Conservation (phyloP, 1,140 invertebrate genomes). For the Macrosteles quadrilineatus region DNA sequence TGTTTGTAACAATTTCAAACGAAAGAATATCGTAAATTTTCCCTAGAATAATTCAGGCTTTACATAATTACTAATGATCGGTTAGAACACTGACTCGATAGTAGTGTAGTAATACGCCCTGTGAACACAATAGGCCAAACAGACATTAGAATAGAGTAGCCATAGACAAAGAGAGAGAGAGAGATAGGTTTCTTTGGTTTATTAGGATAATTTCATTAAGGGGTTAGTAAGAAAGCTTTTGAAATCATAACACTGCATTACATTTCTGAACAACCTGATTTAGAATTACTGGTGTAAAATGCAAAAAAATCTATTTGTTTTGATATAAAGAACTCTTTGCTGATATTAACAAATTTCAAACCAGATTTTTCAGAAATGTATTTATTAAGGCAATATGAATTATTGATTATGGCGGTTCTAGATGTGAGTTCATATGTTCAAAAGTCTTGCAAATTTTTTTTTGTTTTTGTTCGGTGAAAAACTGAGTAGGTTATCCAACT, state of each 20-base stretch:
- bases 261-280: slow-evolving; percentile 5
- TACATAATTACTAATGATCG: not conserved
- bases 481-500: too few relatives aligned
- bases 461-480: too few relatives aligned
- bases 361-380: not conserved
- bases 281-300: not conserved
- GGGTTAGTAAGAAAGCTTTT: not conserved
- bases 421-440: too few relatives aligned
- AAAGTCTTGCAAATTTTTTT: too few relatives aligned
- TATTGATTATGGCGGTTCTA: too few relatives aligned
- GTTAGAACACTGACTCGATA: slow-evolving; percentile 16
- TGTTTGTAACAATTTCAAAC: not conserved
- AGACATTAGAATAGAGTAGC: slow-evolving; percentile 20
- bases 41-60: slow-evolving; percentile 17
- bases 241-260: not conserved
- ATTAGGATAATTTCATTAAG: not conserved
- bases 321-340: not conserved
- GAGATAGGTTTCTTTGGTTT: not conserved
- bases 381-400: too few relatives aligned
- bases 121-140: slow-evolving; percentile 17
- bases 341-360: not conserved
- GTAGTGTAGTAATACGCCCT: not conserved
- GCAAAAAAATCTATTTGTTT: not conserved
- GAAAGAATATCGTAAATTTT: slow-evolving; percentile 5
- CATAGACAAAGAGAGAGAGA: slow-evolving; percentile 12